Evolutionary conservation across 2,797 vertebrate genomes (phyloP), one percentile per base, ranked within the genome.

Genomic region (Pipistrellus pipistrellus): DNA sequence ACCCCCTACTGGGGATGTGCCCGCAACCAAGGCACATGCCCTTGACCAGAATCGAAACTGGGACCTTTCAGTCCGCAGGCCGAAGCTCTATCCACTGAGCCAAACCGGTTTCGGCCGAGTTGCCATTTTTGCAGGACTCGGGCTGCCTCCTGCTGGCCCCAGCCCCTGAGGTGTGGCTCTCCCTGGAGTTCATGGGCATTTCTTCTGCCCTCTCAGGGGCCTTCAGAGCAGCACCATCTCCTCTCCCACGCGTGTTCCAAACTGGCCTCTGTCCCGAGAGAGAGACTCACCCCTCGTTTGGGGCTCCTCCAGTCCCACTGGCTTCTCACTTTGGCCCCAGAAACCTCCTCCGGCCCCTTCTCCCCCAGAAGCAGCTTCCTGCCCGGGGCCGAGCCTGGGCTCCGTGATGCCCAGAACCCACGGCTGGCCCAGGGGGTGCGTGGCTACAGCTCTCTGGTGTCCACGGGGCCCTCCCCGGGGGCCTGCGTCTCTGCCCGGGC

Each of bases 291-390:
- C 77, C 15, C 30, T 6, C 1, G 1, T 20, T 1, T 23, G 41
- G 11, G 66, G 59, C 7, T 8, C 57, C 62, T 88, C 48, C 18
- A 30, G 62, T 35, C 9, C 38, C 41, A 20, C 4, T 3, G 11
- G 4, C 11, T 48, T 53, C 38, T 62, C 2, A 53, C 2, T 64
- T 2, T 35, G 51, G 88, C 41, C 32, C 75, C 78, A 48, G 83
- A 90, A 87, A 78, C n/a, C 41, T 51, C 73, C 73, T 53, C 10
- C 35, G 35, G 44, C 14, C 51, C 71, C 75, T 71, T 23, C 7
- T 77, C 83, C 69, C 55, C 35, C 1, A 84, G 35, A 59, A 88
- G 55, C 57, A 88, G 38, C 57, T n/a, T 53, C 35, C 78, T 72
- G 8, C 27, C 18, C 38, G 9, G 32, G 25, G 53, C 32, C 15